Base-by-base conservation (phyloP, 2,888 invertebrate genomes). In the Hemithea aestivaria region DNA sequence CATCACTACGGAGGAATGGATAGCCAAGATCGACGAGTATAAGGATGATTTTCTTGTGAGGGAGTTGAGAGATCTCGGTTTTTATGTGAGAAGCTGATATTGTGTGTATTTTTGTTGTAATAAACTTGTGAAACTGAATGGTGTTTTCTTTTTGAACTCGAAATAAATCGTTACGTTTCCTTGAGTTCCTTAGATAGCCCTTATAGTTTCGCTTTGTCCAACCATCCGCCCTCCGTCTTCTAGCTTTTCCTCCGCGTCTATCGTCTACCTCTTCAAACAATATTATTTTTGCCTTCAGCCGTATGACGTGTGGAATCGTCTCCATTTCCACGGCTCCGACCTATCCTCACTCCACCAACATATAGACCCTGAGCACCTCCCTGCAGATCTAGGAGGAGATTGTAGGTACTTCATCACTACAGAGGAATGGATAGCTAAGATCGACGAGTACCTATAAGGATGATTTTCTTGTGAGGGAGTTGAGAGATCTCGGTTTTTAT, bases 261-360 rank as follows among this genome's bases (percentile, higher is more conserved):
- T 92, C 37, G 93, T 91, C 69, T 91, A 91, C 51, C 85, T 94
- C 20, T 94, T 94, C 71, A 94, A 93, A 65, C 94, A 94, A n/a
- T n/a, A n/a, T n/a, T n/a, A 8, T 90, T 94, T 43, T 81, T 94
- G 22, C 91, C 91, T 39, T 78, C 89, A 4, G 77, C 88, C n/a
- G n/a, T n/a, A n/a, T n/a, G n/a, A n/a, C 2, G 93, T 93, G 78
- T 89, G 89, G 63, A 85, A 89, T 27, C 76, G 81, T 0, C 52
- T 85, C 1, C 71, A 75, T 51, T 87, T 85, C 60, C 85, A 85
- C 40, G 83, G 83, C 1, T 69, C 68, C 20, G 75, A 80, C 30
- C 66, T 81, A 58, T 54, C 48, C 6, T 82, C 83, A 0, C 73
- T 87, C 16, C 83, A 81, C 43, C 69, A 66, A 31, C 71, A 74